Conservation (phyloP, 2,797 vertebrate species). For the Anniella stebbinsi region DNA sequence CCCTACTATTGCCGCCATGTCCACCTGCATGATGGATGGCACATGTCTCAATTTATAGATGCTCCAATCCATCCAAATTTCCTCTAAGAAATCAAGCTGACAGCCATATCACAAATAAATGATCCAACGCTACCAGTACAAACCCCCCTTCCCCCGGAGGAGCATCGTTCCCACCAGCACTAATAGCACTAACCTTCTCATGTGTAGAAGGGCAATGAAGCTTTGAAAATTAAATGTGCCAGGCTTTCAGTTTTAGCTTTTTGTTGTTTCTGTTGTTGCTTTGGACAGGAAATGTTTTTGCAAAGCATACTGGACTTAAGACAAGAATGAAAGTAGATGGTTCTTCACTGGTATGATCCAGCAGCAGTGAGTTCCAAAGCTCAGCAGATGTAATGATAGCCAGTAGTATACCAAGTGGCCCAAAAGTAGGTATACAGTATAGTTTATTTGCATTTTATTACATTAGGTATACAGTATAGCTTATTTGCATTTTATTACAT, state of each 20-base stretch:
- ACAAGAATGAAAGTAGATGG: neutral
- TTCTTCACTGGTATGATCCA: neutral
- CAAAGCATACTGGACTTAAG: accelerated
- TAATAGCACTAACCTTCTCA: accelerated
- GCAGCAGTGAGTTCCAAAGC: neutral
- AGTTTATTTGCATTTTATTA: no score
- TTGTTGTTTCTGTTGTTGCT: neutral
- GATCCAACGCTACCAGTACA: neutral
- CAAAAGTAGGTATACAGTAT: no score
- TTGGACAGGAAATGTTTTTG: neutral
- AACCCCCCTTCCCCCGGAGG: neutral
- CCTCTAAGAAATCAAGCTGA: neutral
- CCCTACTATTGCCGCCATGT: neutral
- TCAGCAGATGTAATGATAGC: neutral
- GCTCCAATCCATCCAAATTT: neutral
- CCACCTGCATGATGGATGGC: neutral
- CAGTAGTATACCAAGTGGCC: no score
- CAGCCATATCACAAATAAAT: neutral
- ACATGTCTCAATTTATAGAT: neutral
- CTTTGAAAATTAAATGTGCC: neutral
- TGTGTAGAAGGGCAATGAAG: neutral
- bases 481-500: no score
- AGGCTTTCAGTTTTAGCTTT: neutral
- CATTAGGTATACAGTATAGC: no score
- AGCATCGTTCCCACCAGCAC: neutral